A percentile compares a stretch with the other conserved stretches of the same genome.
Evolutionary conservation across 2,888 invertebrate species (phyloP).

Genomic region (Capitulum mitella): DNA sequence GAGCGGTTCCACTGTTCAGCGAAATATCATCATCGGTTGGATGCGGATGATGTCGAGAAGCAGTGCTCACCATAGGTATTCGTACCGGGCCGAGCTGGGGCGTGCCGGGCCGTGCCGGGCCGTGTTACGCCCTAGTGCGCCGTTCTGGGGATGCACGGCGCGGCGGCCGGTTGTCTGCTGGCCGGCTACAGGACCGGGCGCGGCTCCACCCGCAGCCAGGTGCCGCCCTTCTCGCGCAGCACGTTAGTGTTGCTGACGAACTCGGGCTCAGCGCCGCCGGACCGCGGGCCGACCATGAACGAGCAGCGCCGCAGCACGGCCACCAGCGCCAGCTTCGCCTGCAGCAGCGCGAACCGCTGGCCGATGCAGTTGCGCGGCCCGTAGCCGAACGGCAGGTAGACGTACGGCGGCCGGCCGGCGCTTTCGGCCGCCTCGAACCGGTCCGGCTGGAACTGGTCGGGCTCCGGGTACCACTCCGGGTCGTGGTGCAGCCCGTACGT

Average conservation of each 20-base stretch:
- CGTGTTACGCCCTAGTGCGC: too few relatives aligned
- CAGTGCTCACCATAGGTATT: too few relatives aligned
- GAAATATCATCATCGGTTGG: too few relatives aligned
- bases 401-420: not conserved
- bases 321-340: conserved; percentile 20
- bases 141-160: too few relatives aligned
- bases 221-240: not conserved
- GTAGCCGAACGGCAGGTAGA: conserved; percentile 29
- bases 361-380: conserved; percentile 32
- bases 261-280: not conserved
- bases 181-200: too few relatives aligned
- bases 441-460: conserved; percentile 28
- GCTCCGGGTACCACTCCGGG: conserved; percentile 20
- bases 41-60: too few relatives aligned
- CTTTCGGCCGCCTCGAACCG: conserved; percentile 25
- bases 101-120: too few relatives aligned
- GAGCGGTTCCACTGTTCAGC: too few relatives aligned
- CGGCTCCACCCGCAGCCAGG: too few relatives aligned
- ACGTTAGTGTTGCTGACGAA: not conserved
- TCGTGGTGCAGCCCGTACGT: conserved; percentile 29
- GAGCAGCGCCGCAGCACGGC: not conserved
- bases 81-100: too few relatives aligned
- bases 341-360: conserved; percentile 27
- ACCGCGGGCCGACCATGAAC: not conserved
- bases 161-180: too few relatives aligned